Evolutionary conservation across 2,113 vertebrate species (phyloP).

Genomic region (Xiphophorus maculatus): DNA sequence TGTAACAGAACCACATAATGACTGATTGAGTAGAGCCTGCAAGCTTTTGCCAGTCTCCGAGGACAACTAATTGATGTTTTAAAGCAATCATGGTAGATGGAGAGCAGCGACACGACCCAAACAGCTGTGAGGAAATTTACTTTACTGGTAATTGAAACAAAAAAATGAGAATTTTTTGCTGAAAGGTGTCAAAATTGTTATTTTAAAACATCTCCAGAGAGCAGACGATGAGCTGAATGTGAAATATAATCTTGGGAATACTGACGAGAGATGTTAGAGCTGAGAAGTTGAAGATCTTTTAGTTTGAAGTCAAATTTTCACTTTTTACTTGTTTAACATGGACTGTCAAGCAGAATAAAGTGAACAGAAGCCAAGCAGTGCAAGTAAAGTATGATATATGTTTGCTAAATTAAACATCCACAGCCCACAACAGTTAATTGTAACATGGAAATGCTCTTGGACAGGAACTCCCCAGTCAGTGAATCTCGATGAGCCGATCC

Average conservation of each 20-base stretch:
- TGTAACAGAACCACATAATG: slow-evolving; percentile 37
- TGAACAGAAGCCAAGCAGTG: too few species aligned
- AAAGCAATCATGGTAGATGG: slow-evolving; percentile 30
- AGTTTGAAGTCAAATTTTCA: too few species aligned
- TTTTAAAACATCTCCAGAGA: slow-evolving; percentile 17
- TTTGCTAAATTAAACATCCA: background rate
- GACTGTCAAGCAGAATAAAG: too few species aligned
- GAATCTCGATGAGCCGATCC: slow-evolving; percentile 18
- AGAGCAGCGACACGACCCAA: slow-evolving; percentile 11
- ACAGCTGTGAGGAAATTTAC: slow-evolving; percentile 36
- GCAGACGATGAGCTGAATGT: slow-evolving; percentile 2
- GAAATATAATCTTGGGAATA: slow-evolving; percentile 37
- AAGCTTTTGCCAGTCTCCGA: slow-evolving; percentile 25
- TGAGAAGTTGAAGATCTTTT: too few species aligned
- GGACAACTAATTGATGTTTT: slow-evolving; percentile 55
- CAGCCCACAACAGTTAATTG: background rate
- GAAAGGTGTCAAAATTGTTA: slow-evolving; percentile 27
- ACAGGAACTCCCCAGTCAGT: slow-evolving; percentile 1
- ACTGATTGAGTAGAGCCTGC: slow-evolving; percentile 27
- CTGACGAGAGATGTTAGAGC: slow-evolving; percentile 10
- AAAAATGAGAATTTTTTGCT: slow-evolving; percentile 2
- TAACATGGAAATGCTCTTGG: slow-evolving; percentile 3
- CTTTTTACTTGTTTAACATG: too few species aligned
- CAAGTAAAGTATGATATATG: background rate
- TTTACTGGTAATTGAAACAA: slow-evolving; percentile 19